Evolutionary conservation across 1,140 invertebrate genomes (phyloP).

Genomic region (Euwallacea similis): DNA sequence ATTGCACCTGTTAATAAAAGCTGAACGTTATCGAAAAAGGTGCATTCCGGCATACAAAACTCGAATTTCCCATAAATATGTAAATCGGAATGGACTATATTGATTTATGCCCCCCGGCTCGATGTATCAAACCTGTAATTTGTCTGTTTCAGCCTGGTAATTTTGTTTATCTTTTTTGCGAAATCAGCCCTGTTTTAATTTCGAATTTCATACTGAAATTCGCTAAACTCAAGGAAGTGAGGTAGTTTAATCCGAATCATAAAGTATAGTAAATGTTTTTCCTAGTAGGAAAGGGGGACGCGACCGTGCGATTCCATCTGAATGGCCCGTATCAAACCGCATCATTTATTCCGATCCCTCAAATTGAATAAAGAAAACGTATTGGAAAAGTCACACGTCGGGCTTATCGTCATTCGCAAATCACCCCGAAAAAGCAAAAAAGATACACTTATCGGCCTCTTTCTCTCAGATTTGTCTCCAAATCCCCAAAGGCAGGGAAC

Average conservation of each 20-base stretch:
- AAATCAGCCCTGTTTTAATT: constrained; percentile 22
- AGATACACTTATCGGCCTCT: constrained; percentile 45
- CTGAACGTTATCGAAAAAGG: constrained; percentile 14
- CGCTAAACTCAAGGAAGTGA: neutral
- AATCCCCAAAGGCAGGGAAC: constrained; percentile 43
- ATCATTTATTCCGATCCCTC: constrained; percentile 36
- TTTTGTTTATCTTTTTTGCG: constrained; percentile 34
- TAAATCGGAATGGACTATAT: constrained; percentile 32
- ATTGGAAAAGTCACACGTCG: constrained; percentile 37
- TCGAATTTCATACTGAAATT: constrained; percentile 12
- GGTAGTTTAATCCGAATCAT: no score
- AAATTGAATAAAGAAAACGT: constrained; percentile 40
- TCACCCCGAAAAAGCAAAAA: constrained; percentile 43
- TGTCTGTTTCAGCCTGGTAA: constrained; percentile 26
- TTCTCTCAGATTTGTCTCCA: constrained; percentile 47
- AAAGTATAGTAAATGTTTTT: no score
- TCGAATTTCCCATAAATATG: constrained; percentile 35
- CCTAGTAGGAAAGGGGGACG: neutral
- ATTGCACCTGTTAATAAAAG: constrained; percentile 30
- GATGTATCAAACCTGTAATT: constrained; percentile 31
- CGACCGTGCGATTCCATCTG: neutral
- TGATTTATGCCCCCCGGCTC: constrained; percentile 26
- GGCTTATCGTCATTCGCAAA: constrained; percentile 38
- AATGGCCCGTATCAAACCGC: constrained; percentile 28
- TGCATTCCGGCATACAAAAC: constrained; percentile 30